Percentiles rank a stretch among this genome's conserved stretches.
Evolutionary conservation across 2,797 vertebrate genomes (phyloP).

Genomic region (Poeciliopsis turneri): DNA sequence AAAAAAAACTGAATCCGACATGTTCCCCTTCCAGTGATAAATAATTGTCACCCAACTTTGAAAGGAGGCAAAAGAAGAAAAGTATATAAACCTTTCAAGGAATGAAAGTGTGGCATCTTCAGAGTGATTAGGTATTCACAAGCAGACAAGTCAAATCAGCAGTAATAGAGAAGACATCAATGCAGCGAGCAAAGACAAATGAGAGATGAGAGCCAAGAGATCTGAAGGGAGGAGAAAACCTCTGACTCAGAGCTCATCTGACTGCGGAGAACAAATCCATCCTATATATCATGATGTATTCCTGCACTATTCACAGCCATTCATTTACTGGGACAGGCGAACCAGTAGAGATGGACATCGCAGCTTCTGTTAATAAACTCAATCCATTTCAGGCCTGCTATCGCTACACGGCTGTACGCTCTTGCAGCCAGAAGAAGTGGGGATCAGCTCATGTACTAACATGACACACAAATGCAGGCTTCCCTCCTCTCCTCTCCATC

Average conservation of each 20-base stretch:
- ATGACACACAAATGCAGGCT: conserved; percentile 29
- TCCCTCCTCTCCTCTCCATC: conserved; percentile 38
- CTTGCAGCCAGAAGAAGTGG: conserved; percentile 30
- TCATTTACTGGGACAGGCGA: conserved; percentile 5
- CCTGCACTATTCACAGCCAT: conserved; percentile 5
- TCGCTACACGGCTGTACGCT: conserved; percentile 23
- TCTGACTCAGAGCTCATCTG: conserved; percentile 46
- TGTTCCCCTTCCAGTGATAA: conserved; percentile 13
- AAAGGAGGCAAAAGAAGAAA: conserved; percentile 32
- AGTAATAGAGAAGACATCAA: conserved; percentile 55
- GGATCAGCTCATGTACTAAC: conserved; percentile 42
- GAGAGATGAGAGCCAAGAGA: conserved; percentile 38
- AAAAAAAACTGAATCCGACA: conserved; percentile 21
- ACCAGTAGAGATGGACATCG: conserved; percentile 25
- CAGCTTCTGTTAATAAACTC: conserved; percentile 29
- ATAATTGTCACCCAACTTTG: conserved; percentile 33
- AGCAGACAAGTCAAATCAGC: conserved; percentile 70
- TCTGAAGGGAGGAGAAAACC: conserved; percentile 29
- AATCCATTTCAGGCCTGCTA: conserved; percentile 26
- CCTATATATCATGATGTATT: conserved; percentile 34
- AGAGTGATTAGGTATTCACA: conserved; percentile 69
- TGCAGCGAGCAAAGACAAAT: conserved; percentile 53
- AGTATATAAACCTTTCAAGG: conserved; percentile 44
- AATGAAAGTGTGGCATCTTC: conserved; percentile 51
- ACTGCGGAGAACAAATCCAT: conserved; percentile 41